Conservation (phyloP, 2,888 invertebrate species). For the Drosophila hawaiiensis region DNA sequence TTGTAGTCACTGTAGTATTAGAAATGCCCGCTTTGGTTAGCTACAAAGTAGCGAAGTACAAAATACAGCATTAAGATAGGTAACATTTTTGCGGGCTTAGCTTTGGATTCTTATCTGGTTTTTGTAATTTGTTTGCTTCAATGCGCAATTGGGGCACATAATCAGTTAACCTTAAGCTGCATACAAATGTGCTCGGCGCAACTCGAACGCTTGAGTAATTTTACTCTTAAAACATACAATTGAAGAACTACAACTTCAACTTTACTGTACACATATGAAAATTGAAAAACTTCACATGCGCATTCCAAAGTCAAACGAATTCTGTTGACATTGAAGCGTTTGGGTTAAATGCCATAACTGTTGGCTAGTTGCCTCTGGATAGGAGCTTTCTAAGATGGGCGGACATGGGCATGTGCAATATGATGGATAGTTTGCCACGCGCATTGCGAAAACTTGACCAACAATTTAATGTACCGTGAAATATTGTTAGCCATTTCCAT, state of each 20-base stretch:
- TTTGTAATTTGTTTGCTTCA: constrained; percentile 39
- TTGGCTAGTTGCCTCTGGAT: constrained; percentile 47
- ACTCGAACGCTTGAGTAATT: constrained; percentile 46
- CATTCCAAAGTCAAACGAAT: constrained; percentile 28
- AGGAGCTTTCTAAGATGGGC: constrained; percentile 15
- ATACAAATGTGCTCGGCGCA: constrained; percentile 32
- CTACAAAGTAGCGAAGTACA: background rate
- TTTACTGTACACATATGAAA: background rate
- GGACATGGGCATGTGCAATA: constrained; percentile 26
- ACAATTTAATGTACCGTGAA: constrained; percentile 64
- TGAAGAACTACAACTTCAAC: constrained; percentile 16
- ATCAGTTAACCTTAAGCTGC: constrained; percentile 43
- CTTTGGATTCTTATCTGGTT: constrained; percentile 39
- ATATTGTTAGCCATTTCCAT: constrained; percentile 50
- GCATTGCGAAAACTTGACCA: constrained; percentile 46
- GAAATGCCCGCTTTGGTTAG: background rate
- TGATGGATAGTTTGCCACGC: constrained; percentile 39
- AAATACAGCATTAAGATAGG: background rate
- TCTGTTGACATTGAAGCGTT: constrained; percentile 39
- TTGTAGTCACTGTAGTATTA: background rate
- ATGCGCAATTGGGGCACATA: constrained; percentile 55
- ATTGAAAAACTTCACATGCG: constrained; percentile 1
- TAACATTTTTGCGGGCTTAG: constrained; percentile 1
- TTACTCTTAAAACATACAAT: constrained; percentile 1
- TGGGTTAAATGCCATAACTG: constrained; percentile 19